Percentiles rank a stretch among this genome's conserved stretches.
Evolutionary conservation across 1,140 invertebrate species (phyloP).

Genomic region (Pantala flavescens): DNA sequence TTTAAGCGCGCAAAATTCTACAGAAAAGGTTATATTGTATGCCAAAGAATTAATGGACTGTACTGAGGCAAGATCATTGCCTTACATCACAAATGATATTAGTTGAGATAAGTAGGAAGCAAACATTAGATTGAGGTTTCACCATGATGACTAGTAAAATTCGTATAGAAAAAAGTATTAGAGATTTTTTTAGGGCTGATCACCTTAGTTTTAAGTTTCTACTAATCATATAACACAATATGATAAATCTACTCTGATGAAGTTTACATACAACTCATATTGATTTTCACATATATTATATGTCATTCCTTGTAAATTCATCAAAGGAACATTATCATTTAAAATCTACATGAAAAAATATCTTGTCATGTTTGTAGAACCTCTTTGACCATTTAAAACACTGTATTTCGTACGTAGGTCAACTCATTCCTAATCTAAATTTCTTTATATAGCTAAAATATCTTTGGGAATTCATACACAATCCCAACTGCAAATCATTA

Average conservation of each 20-base stretch:
- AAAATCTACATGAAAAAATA: conserved; percentile 11
- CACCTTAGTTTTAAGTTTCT: neutral
- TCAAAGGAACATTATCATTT: conserved; percentile 4
- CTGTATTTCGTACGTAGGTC: neutral
- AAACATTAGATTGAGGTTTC: conserved; percentile 6
- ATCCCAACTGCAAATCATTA: conserved; percentile 5
- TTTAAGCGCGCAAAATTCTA: too few relatives aligned
- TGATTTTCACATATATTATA: neutral
- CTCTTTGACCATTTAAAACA: neutral
- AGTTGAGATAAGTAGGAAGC: too few relatives aligned
- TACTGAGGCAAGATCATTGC: too few relatives aligned
- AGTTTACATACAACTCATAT: neutral
- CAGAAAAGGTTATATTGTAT: too few relatives aligned
- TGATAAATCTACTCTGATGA: neutral
- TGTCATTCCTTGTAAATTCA: conserved; percentile 2
- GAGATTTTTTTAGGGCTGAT: neutral
- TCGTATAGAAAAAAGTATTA: neutral
- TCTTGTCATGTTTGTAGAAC: neutral
- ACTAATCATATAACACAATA: neutral
- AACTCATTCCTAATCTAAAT: neutral
- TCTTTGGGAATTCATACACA: neutral
- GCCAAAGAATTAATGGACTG: too few relatives aligned
- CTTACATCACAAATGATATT: too few relatives aligned
- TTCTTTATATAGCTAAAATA: neutral
- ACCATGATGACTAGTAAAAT: conserved; percentile 2